Evolutionary conservation across 2,113 vertebrate genomes (phyloP).

Genomic region (Crotalus helleri): DNA sequence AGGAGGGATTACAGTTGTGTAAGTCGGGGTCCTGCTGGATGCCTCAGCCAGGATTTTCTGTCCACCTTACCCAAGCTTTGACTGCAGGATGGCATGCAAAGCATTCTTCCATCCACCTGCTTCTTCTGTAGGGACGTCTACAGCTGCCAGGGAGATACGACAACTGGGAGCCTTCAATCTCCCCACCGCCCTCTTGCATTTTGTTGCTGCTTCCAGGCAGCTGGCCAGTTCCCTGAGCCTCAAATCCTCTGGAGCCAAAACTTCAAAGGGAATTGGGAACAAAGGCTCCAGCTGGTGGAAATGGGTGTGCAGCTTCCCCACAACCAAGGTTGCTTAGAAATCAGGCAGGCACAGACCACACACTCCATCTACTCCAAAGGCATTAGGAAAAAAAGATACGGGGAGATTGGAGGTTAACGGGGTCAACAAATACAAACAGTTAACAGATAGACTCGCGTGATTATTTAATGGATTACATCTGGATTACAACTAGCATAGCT

Average conservation of each 20-base stretch:
- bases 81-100: background rate
- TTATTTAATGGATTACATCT: background rate
- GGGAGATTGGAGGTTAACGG: background rate
- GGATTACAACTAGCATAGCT: background rate
- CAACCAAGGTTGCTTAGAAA: background rate
- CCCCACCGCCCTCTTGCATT: background rate
- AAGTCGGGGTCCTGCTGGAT: background rate
- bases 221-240: conserved; percentile 15
- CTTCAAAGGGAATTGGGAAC: conserved; percentile 16
- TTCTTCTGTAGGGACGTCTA: background rate
- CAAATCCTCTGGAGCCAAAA: conserved; percentile 29
- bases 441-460: background rate
- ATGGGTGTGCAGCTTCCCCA: background rate
- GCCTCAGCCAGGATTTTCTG: background rate
- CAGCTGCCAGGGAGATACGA: background rate
- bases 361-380: background rate
- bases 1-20: background rate
- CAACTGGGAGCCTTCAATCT: background rate
- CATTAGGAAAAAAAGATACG: background rate
- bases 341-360: background rate
- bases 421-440: background rate
- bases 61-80: background rate
- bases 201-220: conserved; percentile 3
- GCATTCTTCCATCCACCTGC: background rate
- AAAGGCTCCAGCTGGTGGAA: conserved; percentile 9